A percentile compares a stretch with the other conserved stretches of the same genome.
phyloP scores from a whole-genome alignment of 2,888 invertebrate genomes.

The Drosophila meridiana region DNA sequence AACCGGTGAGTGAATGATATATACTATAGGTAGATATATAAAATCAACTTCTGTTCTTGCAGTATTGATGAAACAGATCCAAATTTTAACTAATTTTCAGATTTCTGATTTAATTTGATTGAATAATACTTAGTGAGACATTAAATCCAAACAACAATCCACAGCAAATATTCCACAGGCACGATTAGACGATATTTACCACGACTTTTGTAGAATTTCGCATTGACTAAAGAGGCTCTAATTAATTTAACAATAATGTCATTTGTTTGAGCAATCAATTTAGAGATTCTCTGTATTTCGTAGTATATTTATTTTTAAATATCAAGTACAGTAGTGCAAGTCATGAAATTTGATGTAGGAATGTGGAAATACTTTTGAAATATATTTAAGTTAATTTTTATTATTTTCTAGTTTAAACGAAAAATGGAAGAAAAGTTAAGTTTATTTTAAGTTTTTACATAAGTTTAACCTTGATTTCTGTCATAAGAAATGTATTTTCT shows the following conservation, averaged over 20 bases:
- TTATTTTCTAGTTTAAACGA: not conserved
- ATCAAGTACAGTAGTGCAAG: conserved; percentile 13
- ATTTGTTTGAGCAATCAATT: conserved; percentile 47
- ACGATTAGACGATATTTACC: conserved; percentile 25
- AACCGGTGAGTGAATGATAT: conserved; percentile 53
- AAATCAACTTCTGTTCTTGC: conserved; percentile 36
- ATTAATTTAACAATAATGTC: conserved; percentile 41
- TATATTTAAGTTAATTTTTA: not conserved
- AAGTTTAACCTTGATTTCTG: conserved; percentile 2
- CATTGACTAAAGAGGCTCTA: conserved; percentile 34
- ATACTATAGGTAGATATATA: not conserved
- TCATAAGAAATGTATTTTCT: not conserved
- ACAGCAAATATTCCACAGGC: conserved; percentile 37
- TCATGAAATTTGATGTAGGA: not conserved
- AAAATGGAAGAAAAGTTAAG: not conserved
- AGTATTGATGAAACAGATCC: conserved; percentile 27
- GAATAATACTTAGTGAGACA: conserved; percentile 36
- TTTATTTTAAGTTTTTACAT: not conserved
- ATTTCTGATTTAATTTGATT: conserved; percentile 27
- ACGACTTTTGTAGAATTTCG: conserved; percentile 28
- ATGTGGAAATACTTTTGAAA: not conserved
- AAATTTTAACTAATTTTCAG: conserved; percentile 11
- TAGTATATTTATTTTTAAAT: conserved; percentile 15
- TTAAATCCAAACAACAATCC: conserved; percentile 15
- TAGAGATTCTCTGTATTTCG: conserved; percentile 9